Conservation (phyloP, 2,113 vertebrate species). For the Pangasianodon gigas region DNA sequence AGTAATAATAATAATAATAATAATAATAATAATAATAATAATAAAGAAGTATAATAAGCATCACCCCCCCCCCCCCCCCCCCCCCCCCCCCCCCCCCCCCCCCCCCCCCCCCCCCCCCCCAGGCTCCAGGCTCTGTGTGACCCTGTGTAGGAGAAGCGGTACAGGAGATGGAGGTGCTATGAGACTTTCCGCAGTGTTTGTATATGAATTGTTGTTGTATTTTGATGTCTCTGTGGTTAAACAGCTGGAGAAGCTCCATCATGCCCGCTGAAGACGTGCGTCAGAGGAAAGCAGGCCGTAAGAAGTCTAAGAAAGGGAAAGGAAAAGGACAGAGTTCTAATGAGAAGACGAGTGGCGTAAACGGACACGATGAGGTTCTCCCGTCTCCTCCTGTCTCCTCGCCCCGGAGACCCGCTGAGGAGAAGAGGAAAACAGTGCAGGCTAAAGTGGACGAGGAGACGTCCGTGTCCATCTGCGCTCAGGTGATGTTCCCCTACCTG, state of each 20-base stretch:
- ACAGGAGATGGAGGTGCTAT: too few species aligned
- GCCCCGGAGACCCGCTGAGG: slow-evolving; percentile 65
- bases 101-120: too few species aligned
- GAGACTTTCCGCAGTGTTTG: background rate
- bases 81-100: too few species aligned
- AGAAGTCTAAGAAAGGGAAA: slow-evolving; percentile 73
- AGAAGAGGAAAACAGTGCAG: slow-evolving; percentile 66
- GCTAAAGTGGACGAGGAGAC: slow-evolving; percentile 79
- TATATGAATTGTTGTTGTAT: background rate
- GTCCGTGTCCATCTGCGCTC: slow-evolving; percentile 76
- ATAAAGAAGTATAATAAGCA: too few species aligned
- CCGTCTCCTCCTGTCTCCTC: slow-evolving; percentile 52
- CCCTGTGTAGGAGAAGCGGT: too few species aligned
- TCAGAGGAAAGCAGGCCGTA: slow-evolving; percentile 77
- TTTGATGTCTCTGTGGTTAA: background rate
- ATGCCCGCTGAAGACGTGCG: slow-evolving; percentile 85
- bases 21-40: too few species aligned
- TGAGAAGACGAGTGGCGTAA: slow-evolving; percentile 55
- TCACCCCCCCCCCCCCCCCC: too few species aligned
- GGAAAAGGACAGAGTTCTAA: slow-evolving; percentile 64
- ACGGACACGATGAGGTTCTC: slow-evolving; percentile 64
- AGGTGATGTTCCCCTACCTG: slow-evolving; percentile 87
- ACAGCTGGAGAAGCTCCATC: slow-evolving; percentile 39
- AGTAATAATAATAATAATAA: background rate
- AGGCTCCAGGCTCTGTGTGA: too few species aligned